Evolutionary conservation across 1,140 invertebrate genomes (phyloP).

Genomic region (Hormaphis cornu): DNA sequence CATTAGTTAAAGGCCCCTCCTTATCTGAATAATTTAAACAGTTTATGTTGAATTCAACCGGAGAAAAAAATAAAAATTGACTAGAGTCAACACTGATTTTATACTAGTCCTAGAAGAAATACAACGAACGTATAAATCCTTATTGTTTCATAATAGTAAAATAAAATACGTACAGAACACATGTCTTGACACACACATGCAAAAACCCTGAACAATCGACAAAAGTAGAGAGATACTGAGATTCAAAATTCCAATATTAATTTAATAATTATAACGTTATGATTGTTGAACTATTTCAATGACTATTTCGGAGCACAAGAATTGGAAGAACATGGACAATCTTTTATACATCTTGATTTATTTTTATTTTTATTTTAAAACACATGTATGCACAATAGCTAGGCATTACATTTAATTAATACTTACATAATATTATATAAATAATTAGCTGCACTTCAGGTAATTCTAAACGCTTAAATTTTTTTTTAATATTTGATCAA

Average conservation of each 20-base stretch:
- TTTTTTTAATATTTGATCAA: no score
- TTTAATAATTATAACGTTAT: not conserved
- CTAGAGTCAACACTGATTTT: constrained; percentile 1
- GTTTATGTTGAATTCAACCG: not conserved
- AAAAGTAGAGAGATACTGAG: not conserved
- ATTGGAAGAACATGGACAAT: not conserved
- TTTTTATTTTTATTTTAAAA: not conserved
- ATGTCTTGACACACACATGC: not conserved
- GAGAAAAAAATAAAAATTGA: constrained; percentile 4
- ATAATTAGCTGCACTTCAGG: no score
- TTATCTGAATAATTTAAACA: not conserved
- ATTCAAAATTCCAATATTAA: no score
- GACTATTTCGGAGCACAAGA: not conserved
- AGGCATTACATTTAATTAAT: not conserved
- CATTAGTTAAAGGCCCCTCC: not conserved
- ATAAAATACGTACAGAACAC: not conserved
- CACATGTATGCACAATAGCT: not conserved
- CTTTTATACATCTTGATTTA: not conserved
- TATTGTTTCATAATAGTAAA: not conserved
- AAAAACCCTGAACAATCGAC: not conserved
- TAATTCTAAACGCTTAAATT: no score
- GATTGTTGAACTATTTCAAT: no score
- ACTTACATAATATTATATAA: no score
- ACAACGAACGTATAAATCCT: not conserved
- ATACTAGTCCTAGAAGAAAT: not conserved